Evolutionary conservation across 1,140 invertebrate species (phyloP).

Genomic region (Anoplolepis gracilipes): DNA sequence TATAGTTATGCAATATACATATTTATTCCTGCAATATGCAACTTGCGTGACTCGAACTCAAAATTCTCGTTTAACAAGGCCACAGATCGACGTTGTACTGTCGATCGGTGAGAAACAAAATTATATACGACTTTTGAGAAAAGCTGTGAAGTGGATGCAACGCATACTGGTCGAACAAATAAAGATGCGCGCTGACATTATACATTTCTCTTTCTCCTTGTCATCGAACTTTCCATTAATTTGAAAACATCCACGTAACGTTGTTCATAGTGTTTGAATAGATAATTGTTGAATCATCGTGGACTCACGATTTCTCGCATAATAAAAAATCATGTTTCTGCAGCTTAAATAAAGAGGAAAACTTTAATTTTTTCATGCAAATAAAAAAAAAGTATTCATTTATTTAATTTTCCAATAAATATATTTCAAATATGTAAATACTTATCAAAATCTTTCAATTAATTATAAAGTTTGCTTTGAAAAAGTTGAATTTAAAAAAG

Average conservation of each 20-base stretch:
- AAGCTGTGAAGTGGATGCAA: slow-evolving; percentile 3
- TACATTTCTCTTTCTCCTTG: slow-evolving; percentile 24
- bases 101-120: not conserved
- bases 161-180: not conserved
- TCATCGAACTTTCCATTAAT: slow-evolving; percentile 43
- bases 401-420: no score
- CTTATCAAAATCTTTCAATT: no score
- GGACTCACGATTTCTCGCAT: not conserved
- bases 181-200: slow-evolving; percentile 14
- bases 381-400: no score
- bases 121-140: slow-evolving; percentile 31
- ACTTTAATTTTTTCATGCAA: no score
- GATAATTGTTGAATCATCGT: slow-evolving; percentile 34
- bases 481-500: no score
- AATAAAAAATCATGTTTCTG: slow-evolving; percentile 11
- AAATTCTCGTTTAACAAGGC: slow-evolving; percentile 1
- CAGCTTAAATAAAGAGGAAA: not conserved
- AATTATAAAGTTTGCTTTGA: no score
- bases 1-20: not conserved
- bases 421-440: no score
- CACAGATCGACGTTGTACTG: not conserved
- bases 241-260: slow-evolving; percentile 34
- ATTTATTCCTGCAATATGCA: not conserved
- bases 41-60: not conserved
- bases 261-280: not conserved